Base-by-base conservation (phyloP, 2,888 invertebrate species). In the Andrena dorsata region DNA sequence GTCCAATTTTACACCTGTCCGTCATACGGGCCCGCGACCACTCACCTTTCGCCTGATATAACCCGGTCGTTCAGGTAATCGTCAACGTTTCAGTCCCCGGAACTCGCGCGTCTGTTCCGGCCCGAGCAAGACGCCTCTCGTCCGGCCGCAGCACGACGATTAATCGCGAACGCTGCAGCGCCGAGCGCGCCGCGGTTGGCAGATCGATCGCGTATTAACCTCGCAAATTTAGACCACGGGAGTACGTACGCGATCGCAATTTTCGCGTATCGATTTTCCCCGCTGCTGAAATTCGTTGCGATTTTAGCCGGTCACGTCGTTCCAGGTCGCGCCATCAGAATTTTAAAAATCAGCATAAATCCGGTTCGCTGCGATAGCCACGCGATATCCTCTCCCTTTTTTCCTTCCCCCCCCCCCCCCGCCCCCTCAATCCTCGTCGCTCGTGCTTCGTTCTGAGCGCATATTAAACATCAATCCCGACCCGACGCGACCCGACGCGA, bases 1-100 rank as follows among this genome's bases (percentile, higher is more conserved):
- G 88, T 86, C 86, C 89, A 90, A 91, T 91, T 90, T 91, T 91
- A 90, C 89, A 90, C 88, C 88, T 89, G 90, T 91, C 91, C 83
- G 80, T 90, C 90, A 89, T 35, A 32, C 53, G 56, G 53, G 66
- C 56, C 68, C 76, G 47, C 84, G 72, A 64, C 76, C 80, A 30
- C 75, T 82, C 79, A 32, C 80, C 78, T 64, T 68, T 76, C 80
- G 85, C 41, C 69, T 49, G 66, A 82, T 70, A 71, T 76, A 83
- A 79, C 84, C 56, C 56, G 66, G 28, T 41, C 56, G 74, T 73
- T 69, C 74, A 1, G 77, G 69, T 87, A 77, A 86, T 85, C 74
- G 83, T 86, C 77, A 69, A 69, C 58, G 53, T 47, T 47, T 20
- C 53, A 13, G 20, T 20, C 16, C 23, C 10, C 28, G 20, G 26